Base-by-base conservation (phyloP, 2,888 invertebrate genomes). In the Callosobruchus maculatus region DNA sequence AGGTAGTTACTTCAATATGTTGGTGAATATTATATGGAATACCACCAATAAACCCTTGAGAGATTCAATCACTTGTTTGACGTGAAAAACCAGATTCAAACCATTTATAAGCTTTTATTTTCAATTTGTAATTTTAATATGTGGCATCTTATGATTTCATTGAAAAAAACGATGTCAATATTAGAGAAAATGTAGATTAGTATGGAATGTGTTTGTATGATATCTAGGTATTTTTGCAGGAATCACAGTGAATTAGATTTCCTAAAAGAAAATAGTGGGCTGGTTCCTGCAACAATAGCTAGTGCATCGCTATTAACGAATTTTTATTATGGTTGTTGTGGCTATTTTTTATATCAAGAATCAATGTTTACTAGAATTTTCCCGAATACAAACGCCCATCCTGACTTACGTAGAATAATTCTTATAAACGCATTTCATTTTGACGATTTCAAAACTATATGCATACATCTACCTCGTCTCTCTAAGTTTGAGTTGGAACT, bases 141-240 rank as follows among this genome's bases (percentile, higher is more conserved):
- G 49, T 49, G 49, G 49, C 49, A 77, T 73, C 75, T 78, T 72
- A 71, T 76, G 78, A 75, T 76, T 76, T 73, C 75, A 75, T 70
- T 75, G 66, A 71, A 71, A 71, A 78, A 80, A 79, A 80, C 78
- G 78, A 82, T 82, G 82, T 82, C 82, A 82, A 82, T 82, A 82
- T 79, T 80, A 81, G 80, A 77, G 74, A 79, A 80, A 78, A 75
- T 72, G 74, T 77, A 79, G 77, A 73, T 70, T 79, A 77, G 77
- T 76, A 69, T 74, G 78, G 70, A 77, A 71, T 71, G 75, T 78
- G 75, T 75, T 49, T 49, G 3, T 49, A 49, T 18, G 49, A 49
- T 49, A 5, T 49, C 1, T 1, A 49, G 3, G 1, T 18, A 49
- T 49, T 49, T 49, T 13, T 49, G 49, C 49, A 49, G 49, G 9